These are phyloP conservation scores for Cerastis leucographa DNA, from an alignment of 2,888 invertebrate genomes.

Conservation along the genomic window DNA sequence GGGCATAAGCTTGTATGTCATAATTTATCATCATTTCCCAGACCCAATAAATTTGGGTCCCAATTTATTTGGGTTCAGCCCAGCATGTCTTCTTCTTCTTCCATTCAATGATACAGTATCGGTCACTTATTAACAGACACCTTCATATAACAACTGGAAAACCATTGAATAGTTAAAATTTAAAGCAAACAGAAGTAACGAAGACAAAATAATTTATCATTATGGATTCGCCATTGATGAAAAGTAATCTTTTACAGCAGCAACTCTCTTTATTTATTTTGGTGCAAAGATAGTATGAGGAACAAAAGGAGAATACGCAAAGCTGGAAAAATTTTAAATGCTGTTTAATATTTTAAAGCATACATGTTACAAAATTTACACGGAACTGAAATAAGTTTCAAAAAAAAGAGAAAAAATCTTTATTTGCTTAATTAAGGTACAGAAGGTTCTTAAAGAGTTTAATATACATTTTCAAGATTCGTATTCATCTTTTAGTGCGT, in stretches of 20 bases:
- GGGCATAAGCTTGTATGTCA: too few species aligned
- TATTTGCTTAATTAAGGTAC: too few species aligned
- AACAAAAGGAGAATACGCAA: background rate
- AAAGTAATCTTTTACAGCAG: background rate
- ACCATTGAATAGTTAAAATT: background rate
- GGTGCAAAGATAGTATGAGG: background rate
- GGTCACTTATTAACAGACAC: background rate
- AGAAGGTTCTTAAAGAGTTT: too few species aligned
- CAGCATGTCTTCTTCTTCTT: too few species aligned
- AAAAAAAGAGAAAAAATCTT: too few species aligned
- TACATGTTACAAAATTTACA: background rate
- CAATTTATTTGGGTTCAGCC: too few species aligned
- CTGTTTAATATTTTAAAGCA: background rate
- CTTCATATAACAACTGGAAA: background rate
- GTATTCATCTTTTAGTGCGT: background rate
- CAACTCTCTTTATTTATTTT: background rate
- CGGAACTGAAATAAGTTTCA: background rate
- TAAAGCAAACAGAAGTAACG: conserved; percentile 6
- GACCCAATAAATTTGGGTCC: too few species aligned
- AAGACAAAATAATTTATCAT: conserved; percentile 14
- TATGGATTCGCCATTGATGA: background rate
- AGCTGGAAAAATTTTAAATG: background rate
- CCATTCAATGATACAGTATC: too few species aligned
- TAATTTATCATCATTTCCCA: too few species aligned
- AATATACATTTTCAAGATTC: background rate